Conservation (phyloP, 2,113 vertebrate species). For the Syngnathus scovelli region DNA sequence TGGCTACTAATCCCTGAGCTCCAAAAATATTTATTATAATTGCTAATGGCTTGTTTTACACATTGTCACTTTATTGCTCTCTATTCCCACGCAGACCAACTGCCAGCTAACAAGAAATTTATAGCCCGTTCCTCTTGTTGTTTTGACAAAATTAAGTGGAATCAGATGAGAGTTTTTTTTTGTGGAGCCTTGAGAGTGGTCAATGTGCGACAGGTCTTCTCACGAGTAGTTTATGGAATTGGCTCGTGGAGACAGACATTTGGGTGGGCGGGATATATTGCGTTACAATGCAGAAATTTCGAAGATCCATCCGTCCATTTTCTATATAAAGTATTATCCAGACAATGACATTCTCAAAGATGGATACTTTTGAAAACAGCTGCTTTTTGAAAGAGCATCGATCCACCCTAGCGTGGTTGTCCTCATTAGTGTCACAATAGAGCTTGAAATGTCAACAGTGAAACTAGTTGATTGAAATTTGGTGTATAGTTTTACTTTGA, state of each 20-base stretch:
- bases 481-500: too few relatives aligned
- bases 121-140: slow-evolving; percentile 40
- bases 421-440: too few relatives aligned
- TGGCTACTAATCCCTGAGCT: slow-evolving; percentile 5
- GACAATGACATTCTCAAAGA: slow-evolving; percentile 48
- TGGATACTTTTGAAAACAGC: slow-evolving; percentile 47
- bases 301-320: too few relatives aligned
- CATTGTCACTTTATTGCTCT: slow-evolving; percentile 22
- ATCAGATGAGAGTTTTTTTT: slow-evolving; percentile 49
- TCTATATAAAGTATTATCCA: slow-evolving; percentile 31
- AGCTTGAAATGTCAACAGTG: too few relatives aligned
- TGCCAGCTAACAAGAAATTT: slow-evolving; percentile 36
- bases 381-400: slow-evolving; percentile 46
- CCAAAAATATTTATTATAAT: slow-evolving; percentile 31
- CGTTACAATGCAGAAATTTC: slow-evolving; percentile 10
- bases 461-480: too few relatives aligned
- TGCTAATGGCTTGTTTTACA: slow-evolving; percentile 29
- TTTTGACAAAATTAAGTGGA: slow-evolving; percentile 52
- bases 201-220: slow-evolving; percentile 18
- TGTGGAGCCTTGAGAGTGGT: slow-evolving; percentile 27
- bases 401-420: slow-evolving; percentile 12
- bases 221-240: not conserved
- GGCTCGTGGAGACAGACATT: not conserved
- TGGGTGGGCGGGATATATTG: not conserved
- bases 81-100: slow-evolving; percentile 15